Evolutionary conservation across 2,797 vertebrate species (phyloP).

Genomic region (Sebastes matsubarae): DNA sequence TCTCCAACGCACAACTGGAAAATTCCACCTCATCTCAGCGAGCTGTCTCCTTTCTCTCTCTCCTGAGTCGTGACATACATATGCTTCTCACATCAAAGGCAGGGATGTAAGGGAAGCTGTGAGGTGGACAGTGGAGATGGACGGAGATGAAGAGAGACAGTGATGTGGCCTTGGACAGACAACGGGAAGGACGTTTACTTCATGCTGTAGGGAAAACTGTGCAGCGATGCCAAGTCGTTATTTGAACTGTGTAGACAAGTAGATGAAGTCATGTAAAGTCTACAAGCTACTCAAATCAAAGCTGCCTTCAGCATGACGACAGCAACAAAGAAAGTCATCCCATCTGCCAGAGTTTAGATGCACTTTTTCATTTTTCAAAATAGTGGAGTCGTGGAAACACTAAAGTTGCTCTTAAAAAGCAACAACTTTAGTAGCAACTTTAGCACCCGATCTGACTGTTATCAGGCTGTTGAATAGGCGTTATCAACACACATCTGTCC

Average conservation of each 20-base stretch:
- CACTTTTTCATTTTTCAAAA: background rate
- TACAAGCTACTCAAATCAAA: slow-evolving; percentile 3
- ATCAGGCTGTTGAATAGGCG: too few relatives aligned
- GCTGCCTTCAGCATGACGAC: background rate
- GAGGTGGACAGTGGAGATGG: background rate
- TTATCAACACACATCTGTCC: too few relatives aligned
- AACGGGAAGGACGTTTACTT: background rate
- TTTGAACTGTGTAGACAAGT: background rate
- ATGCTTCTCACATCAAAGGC: slow-evolving; percentile 46
- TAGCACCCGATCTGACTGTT: too few relatives aligned
- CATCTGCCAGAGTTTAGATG: background rate
- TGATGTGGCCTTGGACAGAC: background rate
- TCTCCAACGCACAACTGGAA: slow-evolving; percentile 59
- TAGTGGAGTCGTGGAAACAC: background rate
- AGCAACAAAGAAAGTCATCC: background rate
- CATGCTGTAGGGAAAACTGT: background rate
- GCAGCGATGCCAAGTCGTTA: background rate
- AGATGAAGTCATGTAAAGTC: background rate
- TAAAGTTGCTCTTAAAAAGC: background rate
- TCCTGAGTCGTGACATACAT: slow-evolving; percentile 50
- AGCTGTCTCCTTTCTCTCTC: slow-evolving; percentile 17
- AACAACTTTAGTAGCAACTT: background rate
- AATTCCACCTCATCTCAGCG: slow-evolving; percentile 57
- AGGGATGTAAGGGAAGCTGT: slow-evolving; percentile 2
- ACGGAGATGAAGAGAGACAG: background rate